phyloP scores from a whole-genome alignment of 2,888 invertebrate genomes.

The Zeuzera pyrina region DNA sequence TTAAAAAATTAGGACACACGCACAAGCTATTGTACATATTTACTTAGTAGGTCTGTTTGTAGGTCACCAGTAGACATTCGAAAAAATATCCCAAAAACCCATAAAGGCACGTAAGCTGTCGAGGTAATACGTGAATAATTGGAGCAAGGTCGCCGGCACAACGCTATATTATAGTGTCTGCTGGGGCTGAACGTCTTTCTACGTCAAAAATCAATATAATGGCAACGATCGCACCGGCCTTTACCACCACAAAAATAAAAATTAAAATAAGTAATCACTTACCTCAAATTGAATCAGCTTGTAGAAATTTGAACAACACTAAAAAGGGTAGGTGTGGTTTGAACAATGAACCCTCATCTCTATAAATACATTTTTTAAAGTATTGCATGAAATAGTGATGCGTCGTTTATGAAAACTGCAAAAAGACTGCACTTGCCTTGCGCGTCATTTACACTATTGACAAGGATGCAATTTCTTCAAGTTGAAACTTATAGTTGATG shows the following conservation, averaged over 20 bases:
- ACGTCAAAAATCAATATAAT: conserved; percentile 57
- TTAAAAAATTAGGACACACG: too few relatives aligned
- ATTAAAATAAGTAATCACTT: conserved; percentile 16
- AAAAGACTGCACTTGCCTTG: too few relatives aligned
- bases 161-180: conserved; percentile 28
- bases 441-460: conserved; percentile 43
- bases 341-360: background rate
- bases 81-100: conserved; percentile 22
- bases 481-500: too few relatives aligned
- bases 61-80: conserved; percentile 10
- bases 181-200: conserved; percentile 44
- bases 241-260: conserved; percentile 25
- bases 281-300: conserved; percentile 61
- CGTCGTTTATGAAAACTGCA: too few relatives aligned
- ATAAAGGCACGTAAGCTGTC: too few relatives aligned
- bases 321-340: conserved; percentile 21
- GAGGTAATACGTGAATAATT: conserved; percentile 18
- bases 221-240: conserved; percentile 29
- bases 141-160: conserved; percentile 48
- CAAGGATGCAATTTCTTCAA: conserved; percentile 29
- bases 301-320: conserved; percentile 24
- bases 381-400: too few relatives aligned
- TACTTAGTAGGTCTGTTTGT: too few relatives aligned
- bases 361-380: too few relatives aligned
- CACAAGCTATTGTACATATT: too few relatives aligned